phyloP scores from a whole-genome alignment of 1,140 invertebrate genomes.

The Leguminivora glycinivorella region DNA sequence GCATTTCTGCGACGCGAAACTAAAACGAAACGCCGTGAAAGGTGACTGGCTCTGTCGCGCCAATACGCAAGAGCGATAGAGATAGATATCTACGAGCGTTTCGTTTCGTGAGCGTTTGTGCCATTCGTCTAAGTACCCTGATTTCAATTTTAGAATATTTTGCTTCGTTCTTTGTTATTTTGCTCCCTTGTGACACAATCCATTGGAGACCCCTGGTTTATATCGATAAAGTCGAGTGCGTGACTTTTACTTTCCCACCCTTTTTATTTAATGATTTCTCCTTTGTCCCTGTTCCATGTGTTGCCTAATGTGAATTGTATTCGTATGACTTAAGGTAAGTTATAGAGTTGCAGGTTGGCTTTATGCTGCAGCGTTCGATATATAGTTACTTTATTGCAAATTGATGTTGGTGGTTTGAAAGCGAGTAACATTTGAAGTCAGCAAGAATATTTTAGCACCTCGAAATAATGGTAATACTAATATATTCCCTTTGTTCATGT shows the following conservation, averaged over 20 bases:
- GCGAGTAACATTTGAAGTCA: not conserved
- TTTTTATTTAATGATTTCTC: conserved; percentile 28
- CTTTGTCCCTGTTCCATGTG: conserved; percentile 2
- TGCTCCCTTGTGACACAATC: too few relatives aligned
- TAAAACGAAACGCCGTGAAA: too few relatives aligned
- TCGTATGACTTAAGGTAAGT: not conserved
- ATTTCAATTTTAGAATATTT: too few relatives aligned
- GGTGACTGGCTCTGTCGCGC: too few relatives aligned
- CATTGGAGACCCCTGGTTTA: too few relatives aligned
- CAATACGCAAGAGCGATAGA: too few relatives aligned
- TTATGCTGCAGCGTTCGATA: not conserved
- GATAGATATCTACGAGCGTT: too few relatives aligned
- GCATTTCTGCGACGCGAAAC: too few relatives aligned
- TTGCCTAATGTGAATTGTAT: not conserved
- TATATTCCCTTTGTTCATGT: not conserved
- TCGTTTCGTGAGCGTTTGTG: too few relatives aligned
- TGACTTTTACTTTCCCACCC: conserved; percentile 20
- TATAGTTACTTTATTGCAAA: conserved; percentile 11
- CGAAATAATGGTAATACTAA: not conserved
- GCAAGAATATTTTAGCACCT: not conserved
- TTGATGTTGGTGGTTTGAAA: conserved; percentile 4
- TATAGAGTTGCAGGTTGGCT: too few relatives aligned
- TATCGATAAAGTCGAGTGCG: conserved; percentile 18
- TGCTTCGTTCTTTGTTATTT: too few relatives aligned
- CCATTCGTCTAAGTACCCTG: too few relatives aligned